Evolutionary conservation across 2,113 vertebrate genomes (phyloP), one percentile per base, ranked within the genome.

Genomic region (Atractosteus spatula): DNA sequence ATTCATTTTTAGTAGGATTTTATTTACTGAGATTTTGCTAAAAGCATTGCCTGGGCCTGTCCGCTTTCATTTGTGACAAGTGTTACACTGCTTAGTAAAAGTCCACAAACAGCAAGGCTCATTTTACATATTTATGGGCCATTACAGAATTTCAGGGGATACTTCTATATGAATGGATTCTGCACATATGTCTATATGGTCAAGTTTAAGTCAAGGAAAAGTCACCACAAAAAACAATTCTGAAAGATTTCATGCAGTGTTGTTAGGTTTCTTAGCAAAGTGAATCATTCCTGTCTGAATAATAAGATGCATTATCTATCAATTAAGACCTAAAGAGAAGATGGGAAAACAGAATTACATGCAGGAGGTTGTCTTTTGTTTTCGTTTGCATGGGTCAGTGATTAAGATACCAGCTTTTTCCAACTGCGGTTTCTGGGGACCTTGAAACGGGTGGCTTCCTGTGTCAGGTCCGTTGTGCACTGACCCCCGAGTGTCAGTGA

Each of bases 111-210:
- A 41, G 47, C 57, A 13, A 59, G 13, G 3, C 1, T 78, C 7
- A 4, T 83, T 88, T 90, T 86, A 82, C 86, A 90, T 88, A 87
- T 85, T 88, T 81, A 85, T 87, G 84, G 83, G 80, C 81, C 75
- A 71, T 77, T 84, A 85, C 85, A 82, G 83, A 79, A 80, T 80
- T 88, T 78, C 74, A 77, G 75, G 78, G 54, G 85, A 73, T 73
- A 66, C 76, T 80, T 82, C 79, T 79, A 72, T 75, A 82, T 76
- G 82, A 78, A 78, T 79, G 76, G 78, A 85, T 84, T 84, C 87
- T 87, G 79, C 76, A 80, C 79, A 78, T 75, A 74, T 67, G 78
- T 82, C 81, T 55, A 29, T 29, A 29, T 29, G 29, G 29, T 29
- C 29, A 29, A 29, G 29, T 72, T 87, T 86, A 84, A 76, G 56